Evolutionary conservation across 2,888 invertebrate genomes (phyloP).

Genomic region (Psococerastis gibbosa): DNA sequence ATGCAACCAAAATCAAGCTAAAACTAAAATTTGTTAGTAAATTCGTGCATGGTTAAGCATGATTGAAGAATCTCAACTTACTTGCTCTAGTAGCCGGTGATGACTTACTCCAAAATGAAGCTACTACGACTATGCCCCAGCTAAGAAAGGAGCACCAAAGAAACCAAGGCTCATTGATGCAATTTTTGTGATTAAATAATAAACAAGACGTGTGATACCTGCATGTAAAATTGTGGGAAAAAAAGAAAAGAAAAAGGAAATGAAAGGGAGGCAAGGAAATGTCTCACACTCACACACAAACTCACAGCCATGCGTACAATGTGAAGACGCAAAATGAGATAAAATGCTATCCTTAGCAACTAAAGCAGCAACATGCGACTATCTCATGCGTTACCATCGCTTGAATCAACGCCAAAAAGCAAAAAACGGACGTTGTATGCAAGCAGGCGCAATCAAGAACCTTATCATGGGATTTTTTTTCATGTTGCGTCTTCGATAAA

Average conservation of each 20-base stretch:
- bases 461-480: no score
- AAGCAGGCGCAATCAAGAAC: no score
- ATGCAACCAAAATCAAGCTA: no score
- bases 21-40: no score
- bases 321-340: not conserved
- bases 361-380: no score
- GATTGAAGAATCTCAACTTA: not conserved
- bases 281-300: not conserved
- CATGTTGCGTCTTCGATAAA: no score
- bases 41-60: not conserved
- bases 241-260: not conserved
- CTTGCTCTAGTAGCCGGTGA: not conserved
- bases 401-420: no score
- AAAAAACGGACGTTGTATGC: no score
- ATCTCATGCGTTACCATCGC: no score
- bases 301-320: not conserved
- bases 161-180: not conserved
- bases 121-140: not conserved
- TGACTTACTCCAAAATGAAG: not conserved
- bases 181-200: no score
- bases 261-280: not conserved
- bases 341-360: no score
- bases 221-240: not conserved
- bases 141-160: not conserved
- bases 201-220: not conserved